Evolutionary conservation across 2,888 invertebrate species (phyloP), one percentile per base, ranked within the genome.

Genomic region (Deroplatys truncata): DNA sequence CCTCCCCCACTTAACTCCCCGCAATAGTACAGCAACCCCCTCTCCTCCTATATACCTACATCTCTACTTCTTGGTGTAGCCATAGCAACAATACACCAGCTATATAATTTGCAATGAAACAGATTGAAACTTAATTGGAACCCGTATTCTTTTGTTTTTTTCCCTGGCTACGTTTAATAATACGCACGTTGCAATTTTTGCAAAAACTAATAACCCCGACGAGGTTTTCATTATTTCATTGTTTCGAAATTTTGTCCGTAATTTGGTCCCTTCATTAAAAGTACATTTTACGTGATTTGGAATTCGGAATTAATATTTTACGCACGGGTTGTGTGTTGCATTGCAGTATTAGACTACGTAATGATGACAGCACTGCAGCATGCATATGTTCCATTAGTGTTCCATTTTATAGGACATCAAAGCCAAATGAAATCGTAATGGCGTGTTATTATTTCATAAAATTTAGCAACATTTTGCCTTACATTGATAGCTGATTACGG

Each of bases 181-280:
- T 72, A 20, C 56, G 20, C 56, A 72, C 20, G 56, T 72, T 72
- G 56, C 56, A 72, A 72, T 86, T 86, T 86, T 86, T 86, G 29
- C 82, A 28, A 82, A 86, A 86, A 86, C 82, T 86, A 86, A 86
- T 86, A 82, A 86, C 56, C 86, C 29, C 82, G 82, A 72, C 31
- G 29, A 86, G 29, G 28, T 16, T 82, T 82, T 86, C 82, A 49
- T 86, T 29, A n/a, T n/a, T 31, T 43, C 35, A 82, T 86, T 86
- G 82, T 86, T 82, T 28, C 29, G 56, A 72, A 72, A 72, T 72
- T 72, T 72, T 72, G 56, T 72, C 56, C 56, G 56, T 72, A 72
- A 72, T 72, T 72, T 72, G 56, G 56, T 20, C 56, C 56, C 72
- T 82, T 86, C 86, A 86, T 86, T 86, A 86, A 86, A 86, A 86